These are phyloP conservation scores for Pediacus dermestoides DNA, from an alignment of 2,888 invertebrate genomes.

Conservation along the genomic window DNA sequence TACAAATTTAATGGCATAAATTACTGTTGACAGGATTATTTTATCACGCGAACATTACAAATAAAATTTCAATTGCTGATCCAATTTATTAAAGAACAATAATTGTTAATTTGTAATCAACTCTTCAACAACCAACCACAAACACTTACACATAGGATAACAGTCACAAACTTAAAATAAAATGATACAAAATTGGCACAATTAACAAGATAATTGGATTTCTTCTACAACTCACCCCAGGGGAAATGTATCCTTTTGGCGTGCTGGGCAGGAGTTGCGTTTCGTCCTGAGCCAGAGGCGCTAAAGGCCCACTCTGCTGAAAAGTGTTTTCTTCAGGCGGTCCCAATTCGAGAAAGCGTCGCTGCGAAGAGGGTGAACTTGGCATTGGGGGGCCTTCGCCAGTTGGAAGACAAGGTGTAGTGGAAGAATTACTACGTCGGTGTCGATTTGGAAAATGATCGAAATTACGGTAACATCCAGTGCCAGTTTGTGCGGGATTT, in stretches of 20 bases:
- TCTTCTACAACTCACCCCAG: constrained; percentile 48
- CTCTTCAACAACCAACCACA: not conserved
- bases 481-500: constrained; percentile 69
- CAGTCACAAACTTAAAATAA: too few relatives aligned
- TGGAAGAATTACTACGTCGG: constrained; percentile 54
- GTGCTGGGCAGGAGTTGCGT: constrained; percentile 44
- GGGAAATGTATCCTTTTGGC: constrained; percentile 46
- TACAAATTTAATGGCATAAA: too few relatives aligned
- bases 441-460: constrained; percentile 61
- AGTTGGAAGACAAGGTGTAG: constrained; percentile 50
- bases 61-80: too few relatives aligned
- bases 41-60: too few relatives aligned
- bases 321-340: constrained; percentile 32
- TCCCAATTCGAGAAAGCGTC: constrained; percentile 36
- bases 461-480: constrained; percentile 75
- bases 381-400: constrained; percentile 44
- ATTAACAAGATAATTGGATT: too few relatives aligned
- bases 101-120: not conserved
- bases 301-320: constrained; percentile 23
- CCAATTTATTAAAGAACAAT: too few relatives aligned
- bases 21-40: too few relatives aligned
- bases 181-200: too few relatives aligned
- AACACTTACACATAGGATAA: too few relatives aligned
- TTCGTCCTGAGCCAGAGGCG: constrained; percentile 48
- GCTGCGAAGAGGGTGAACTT: constrained; percentile 40